phyloP scores from a whole-genome alignment of 2,113 vertebrate species.

The Heliornis fulica region DNA sequence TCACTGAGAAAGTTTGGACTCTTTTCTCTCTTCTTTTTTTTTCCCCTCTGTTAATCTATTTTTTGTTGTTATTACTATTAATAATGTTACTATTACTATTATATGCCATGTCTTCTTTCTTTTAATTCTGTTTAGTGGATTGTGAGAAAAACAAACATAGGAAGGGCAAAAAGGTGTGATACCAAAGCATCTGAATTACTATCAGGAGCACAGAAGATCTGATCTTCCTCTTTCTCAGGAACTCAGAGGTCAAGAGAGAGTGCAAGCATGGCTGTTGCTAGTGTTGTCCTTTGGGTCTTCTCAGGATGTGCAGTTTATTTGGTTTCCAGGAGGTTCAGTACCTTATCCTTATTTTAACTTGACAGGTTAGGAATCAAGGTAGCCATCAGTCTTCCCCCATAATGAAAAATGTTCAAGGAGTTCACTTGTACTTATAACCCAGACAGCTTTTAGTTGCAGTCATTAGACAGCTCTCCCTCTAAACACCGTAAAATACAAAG shows the following conservation, averaged over 20 bases:
- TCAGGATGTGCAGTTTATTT: not conserved
- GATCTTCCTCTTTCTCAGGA: not conserved
- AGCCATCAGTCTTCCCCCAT: not conserved
- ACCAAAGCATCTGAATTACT: not conserved
- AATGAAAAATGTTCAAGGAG: not conserved
- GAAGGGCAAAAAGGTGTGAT: not conserved
- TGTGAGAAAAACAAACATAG: not conserved
- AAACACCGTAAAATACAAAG: constrained; percentile 7
- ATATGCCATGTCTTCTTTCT: not conserved
- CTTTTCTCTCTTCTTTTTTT: not conserved
- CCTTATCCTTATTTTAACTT: not conserved
- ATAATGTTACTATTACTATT: not conserved
- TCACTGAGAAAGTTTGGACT: not conserved
- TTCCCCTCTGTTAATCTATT: not conserved
- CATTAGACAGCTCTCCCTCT: not conserved
- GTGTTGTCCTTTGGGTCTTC: not conserved
- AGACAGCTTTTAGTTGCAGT: not conserved
- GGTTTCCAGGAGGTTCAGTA: not conserved
- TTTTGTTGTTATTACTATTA: not conserved
- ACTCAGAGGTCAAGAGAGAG: not conserved
- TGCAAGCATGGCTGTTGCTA: not conserved
- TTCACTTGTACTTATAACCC: not conserved
- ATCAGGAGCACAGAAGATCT: not conserved
- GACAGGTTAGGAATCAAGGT: not conserved
- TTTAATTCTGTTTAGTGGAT: not conserved